Evolutionary conservation across 2,888 invertebrate species (phyloP).

Genomic region (Rhagonycha lutea): DNA sequence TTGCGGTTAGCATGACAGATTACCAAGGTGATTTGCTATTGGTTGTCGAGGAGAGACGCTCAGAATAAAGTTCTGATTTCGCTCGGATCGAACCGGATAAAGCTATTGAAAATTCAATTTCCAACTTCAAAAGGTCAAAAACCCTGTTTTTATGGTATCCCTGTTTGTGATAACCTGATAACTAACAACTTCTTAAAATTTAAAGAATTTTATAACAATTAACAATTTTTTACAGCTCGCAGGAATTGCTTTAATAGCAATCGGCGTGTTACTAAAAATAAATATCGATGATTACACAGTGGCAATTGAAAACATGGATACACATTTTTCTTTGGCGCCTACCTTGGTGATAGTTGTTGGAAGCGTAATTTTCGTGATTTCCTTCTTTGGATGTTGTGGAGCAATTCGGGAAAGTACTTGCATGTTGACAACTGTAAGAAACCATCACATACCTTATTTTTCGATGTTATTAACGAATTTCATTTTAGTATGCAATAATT

Average conservation of each 20-base stretch:
- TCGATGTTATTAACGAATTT: slow-evolving; percentile 9
- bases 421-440: slow-evolving; percentile 52
- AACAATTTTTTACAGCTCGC: slow-evolving; percentile 73
- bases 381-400: slow-evolving; percentile 56
- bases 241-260: slow-evolving; percentile 69
- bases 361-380: slow-evolving; percentile 61
- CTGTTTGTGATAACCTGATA: too few relatives aligned
- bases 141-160: too few relatives aligned
- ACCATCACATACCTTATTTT: not conserved
- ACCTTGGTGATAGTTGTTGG: slow-evolving; percentile 66
- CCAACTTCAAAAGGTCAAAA: not conserved
- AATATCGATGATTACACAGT: slow-evolving; percentile 56
- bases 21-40: too few relatives aligned
- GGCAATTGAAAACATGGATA: slow-evolving; percentile 15
- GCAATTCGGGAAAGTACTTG: slow-evolving; percentile 55
- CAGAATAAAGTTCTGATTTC: too few relatives aligned
- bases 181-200: too few relatives aligned
- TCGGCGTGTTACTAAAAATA: slow-evolving; percentile 68
- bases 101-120: too few relatives aligned
- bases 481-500: slow-evolving; percentile 72
- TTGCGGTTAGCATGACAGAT: too few relatives aligned
- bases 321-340: slow-evolving; percentile 28
- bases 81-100: too few relatives aligned
- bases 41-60: too few relatives aligned
- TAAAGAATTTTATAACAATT: too few relatives aligned